These are phyloP conservation scores for Tragelaphus imberbis DNA, from an alignment of 2,113 vertebrate species.

Conservation along the genomic window DNA sequence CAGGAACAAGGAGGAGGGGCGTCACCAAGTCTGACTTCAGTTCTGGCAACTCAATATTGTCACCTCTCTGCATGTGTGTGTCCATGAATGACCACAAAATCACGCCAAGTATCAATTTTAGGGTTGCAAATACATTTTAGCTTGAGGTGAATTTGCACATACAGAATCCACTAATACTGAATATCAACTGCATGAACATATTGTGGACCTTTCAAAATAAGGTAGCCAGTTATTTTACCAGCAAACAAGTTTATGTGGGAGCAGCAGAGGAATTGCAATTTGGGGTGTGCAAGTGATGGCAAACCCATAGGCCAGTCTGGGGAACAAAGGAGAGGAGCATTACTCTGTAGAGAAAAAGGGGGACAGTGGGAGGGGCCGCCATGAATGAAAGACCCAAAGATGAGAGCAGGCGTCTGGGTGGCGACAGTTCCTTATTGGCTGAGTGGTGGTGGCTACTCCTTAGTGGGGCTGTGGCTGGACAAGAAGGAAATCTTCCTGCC, in stretches of 20 bases:
- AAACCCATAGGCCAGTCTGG: not conserved
- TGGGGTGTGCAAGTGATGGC: not conserved
- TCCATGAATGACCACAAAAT: not conserved
- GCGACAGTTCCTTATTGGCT: not conserved
- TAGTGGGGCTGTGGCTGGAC: fast-evolving
- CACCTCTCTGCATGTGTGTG: not conserved
- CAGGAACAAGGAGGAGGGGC: not conserved
- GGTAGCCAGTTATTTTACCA: not conserved
- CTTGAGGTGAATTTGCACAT: not conserved
- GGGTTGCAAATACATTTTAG: not conserved
- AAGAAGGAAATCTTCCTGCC: not conserved
- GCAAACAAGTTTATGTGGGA: not conserved
- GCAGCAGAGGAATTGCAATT: not conserved
- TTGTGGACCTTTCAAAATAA: not conserved
- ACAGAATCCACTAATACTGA: not conserved
- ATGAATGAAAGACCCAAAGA: not conserved
- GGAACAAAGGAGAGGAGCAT: not conserved
- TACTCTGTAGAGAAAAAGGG: not conserved
- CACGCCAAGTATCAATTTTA: no score
- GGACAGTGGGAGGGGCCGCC: not conserved
- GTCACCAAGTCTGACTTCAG: not conserved
- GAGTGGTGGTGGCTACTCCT: not conserved
- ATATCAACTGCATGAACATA: not conserved
- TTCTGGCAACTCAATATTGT: not conserved
- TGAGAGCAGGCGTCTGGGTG: not conserved